Base-by-base conservation (phyloP, 35 echinoderm and acorn worm species). In the Acanthaster planci region DNA sequence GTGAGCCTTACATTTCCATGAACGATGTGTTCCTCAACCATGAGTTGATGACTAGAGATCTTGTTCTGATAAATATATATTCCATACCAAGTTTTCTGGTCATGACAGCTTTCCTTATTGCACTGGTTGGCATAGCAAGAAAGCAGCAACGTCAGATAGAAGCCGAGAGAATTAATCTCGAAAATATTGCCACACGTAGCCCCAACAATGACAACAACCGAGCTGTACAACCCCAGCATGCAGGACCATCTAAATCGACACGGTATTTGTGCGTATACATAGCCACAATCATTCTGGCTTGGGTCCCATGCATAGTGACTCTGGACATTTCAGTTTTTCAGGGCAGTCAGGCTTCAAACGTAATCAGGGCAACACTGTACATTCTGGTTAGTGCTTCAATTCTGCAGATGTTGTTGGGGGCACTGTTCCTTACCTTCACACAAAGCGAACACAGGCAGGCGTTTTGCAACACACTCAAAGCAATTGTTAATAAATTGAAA, bases 381-480 rank as follows among this genome's bases (percentile, higher is more conserved):
- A 47, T 67, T 67, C 8, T n/a, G 21, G 12, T 8, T 34, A 9
- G 26, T 72, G 1, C 30, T 21, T 72, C 64, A 14, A 34, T 31
- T 10, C 64, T 72, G 15, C 64, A 72, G 4, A 30, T 47, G 4
- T 12, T 47, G 42, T 47, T 47, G 4, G 42, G 42, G 42, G 42
- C 42, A 47, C 42, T 47, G 42, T 47, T 47, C 12, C 42, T 47
- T 4, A 47, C 42, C 4, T 47, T 6, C 42, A 47, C 42, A 47
- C 64, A 72, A 72, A 72, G 30, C 14, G 64, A 72, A 29, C 64
- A 72, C 64, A 72, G 64, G 30, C 64, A 31, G 22, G 64, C 30
- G 21, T 8, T 72, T 19, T 26, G 64, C 30, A 29, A 72, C 10
- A 6, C 26, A 2, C 30, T 19, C 29, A 72, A 72, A 72, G 10